Conservation (phyloP, 2,888 invertebrate species). For the Hymenopus coronatus region DNA sequence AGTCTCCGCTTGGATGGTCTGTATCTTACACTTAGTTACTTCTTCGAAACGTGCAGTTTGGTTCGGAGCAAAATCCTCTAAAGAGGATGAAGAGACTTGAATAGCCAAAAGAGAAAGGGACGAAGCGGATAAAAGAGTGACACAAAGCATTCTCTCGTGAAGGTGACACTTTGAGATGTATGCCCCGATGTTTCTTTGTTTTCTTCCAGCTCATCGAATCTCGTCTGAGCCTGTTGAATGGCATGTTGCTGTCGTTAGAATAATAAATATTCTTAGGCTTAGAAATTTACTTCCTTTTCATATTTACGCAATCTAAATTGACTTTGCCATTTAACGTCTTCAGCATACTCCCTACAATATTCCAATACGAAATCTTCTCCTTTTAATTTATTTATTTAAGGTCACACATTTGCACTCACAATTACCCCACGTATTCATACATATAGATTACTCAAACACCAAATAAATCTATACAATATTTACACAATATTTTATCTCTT, state of each 20-base stretch:
- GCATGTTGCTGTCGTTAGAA: background rate
- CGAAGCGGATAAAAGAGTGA: background rate
- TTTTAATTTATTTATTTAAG: too few relatives aligned
- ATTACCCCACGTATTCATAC: too few relatives aligned
- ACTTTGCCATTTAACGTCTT: too few relatives aligned
- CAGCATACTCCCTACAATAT: too few relatives aligned
- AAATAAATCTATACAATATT: too few relatives aligned
- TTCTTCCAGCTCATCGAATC: background rate
- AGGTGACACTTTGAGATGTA: background rate
- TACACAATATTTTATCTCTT: too few relatives aligned
- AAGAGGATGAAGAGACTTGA: slow-evolving; percentile 5
- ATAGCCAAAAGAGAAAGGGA: background rate
- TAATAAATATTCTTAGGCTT: too few relatives aligned
- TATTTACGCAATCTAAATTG: too few relatives aligned
- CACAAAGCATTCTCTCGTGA: background rate
- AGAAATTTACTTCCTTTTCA: too few relatives aligned
- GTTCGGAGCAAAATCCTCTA: background rate
- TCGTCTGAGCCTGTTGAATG: background rate
- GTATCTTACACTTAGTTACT: background rate
- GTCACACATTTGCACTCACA: too few relatives aligned
- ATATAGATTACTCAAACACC: too few relatives aligned
- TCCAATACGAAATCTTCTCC: too few relatives aligned
- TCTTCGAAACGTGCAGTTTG: background rate
- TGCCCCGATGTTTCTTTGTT: background rate
- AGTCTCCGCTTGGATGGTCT: background rate